Conservation (phyloP, 1,140 invertebrate genomes). For the Pemphigus obesinymphae region DNA sequence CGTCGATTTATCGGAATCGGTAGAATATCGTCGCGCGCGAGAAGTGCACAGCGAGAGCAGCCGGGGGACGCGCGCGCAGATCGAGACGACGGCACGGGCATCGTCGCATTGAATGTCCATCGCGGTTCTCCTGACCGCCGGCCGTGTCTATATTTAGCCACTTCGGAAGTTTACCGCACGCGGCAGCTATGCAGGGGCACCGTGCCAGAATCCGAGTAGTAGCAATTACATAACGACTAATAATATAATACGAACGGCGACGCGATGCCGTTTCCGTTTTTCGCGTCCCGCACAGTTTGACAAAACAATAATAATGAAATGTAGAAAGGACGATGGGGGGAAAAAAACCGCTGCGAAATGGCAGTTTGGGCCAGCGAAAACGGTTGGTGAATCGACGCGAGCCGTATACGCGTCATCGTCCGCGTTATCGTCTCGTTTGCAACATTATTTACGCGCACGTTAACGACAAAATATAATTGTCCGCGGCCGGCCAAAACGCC, state of each 20-base stretch:
- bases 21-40: no score
- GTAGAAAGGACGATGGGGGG: background rate
- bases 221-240: slow-evolving; percentile 16
- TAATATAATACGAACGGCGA: background rate
- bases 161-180: background rate
- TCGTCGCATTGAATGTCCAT: slow-evolving; percentile 12
- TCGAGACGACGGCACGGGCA: background rate
- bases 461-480: no score
- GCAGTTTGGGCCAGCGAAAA: background rate
- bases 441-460: no score
- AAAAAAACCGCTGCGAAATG: background rate
- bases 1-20: no score
- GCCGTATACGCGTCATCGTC: background rate
- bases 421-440: background rate
- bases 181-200: background rate
- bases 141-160: slow-evolving; percentile 3
- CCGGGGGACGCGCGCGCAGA: background rate
- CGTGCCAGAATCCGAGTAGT: background rate
- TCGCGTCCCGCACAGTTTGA: no score
- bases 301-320: background rate
- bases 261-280: background rate
- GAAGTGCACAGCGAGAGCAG: no score
- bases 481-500: no score
- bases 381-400: background rate
- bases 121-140: background rate